Base-by-base conservation (phyloP, 2,113 vertebrate species). In the Baryphthengus martii region DNA sequence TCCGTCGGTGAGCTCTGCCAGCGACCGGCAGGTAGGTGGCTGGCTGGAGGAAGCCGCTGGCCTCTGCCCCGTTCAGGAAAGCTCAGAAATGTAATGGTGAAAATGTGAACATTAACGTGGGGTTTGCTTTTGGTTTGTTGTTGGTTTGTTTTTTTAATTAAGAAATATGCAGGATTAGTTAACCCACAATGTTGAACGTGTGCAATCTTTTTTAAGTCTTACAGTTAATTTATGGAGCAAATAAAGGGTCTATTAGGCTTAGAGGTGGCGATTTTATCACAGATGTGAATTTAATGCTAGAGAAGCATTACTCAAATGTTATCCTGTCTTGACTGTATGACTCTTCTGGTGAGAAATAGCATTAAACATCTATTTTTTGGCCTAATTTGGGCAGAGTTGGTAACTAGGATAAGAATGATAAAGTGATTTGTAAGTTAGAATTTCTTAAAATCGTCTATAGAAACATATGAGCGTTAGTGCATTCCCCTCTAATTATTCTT, bases 1-100 rank as follows among this genome's bases (percentile, higher is more conserved):
- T 20, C 33, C 8, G 0, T 8, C 23, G 8, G 11, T 7, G 1
- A 12, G 58, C 11, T 5, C 31, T 17, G 16, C 39, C 13, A 2
- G 42, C 4, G 7, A 4, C 23, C 13, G 42, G 62, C 2, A 4
- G 40, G 13, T 5, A 2, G 55, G 39, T 26, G 76, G 5, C 31
- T 21, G 40, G 9, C 25, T 24, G 7, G 2, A 7, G 62, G 55
- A 15, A 28, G 19, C 29, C 29, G 0, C 35, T 29, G 44, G 11
- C 45, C 24, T n/a, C 17, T 70, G 18, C 5, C 13, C 25, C 58
- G 37, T 14, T 26, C 3, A 3, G 44, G 17, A 63, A 13, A 2
- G 4, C 28, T 42, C 19, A 17, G 4, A 4, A 6, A 9, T 52
- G 33, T 42, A 31, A 7, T 10, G 4, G 39, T 25, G 52, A 29